These are phyloP conservation scores for Ectemnius lituratus DNA, from an alignment of 2,888 invertebrate genomes.

Conservation along the genomic window DNA sequence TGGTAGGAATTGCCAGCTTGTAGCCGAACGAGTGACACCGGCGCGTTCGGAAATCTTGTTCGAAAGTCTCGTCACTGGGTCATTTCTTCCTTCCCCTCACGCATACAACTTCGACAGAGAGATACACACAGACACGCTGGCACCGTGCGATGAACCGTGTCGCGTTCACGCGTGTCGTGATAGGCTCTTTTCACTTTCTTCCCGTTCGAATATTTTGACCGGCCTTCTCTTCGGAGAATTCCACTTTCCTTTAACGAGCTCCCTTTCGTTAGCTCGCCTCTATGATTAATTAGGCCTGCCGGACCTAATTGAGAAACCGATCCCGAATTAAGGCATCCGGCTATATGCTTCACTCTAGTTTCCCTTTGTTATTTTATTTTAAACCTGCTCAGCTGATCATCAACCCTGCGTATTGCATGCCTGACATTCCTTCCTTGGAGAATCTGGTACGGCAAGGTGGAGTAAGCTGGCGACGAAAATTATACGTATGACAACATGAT, in stretches of 20 bases:
- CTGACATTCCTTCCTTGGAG: too few relatives aligned
- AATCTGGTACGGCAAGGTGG: too few relatives aligned
- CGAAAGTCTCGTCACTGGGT: background rate
- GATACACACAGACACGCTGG: background rate
- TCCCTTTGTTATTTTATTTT: too few relatives aligned
- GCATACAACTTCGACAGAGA: too few relatives aligned
- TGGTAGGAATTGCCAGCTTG: background rate
- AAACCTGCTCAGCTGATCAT: too few relatives aligned
- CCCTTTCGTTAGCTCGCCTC: conserved; percentile 5
- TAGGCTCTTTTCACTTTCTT: conserved; percentile 10
- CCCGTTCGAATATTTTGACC: conserved; percentile 6
- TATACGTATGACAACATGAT: background rate
- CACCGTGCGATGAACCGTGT: conserved; percentile 4
- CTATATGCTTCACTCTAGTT: too few relatives aligned
- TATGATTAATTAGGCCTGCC: conserved; percentile 10
- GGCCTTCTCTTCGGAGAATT: conserved; percentile 9
- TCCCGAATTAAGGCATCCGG: too few relatives aligned
- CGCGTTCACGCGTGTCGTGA: conserved; percentile 6
- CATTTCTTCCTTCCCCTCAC: background rate
- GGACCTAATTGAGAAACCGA: background rate
- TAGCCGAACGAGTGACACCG: background rate
- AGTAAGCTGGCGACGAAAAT: too few relatives aligned
- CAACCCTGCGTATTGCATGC: too few relatives aligned
- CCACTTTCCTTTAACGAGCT: conserved; percentile 8
- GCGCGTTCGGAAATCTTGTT: background rate